Conservation (phyloP, 2,888 invertebrate genomes). For the Pogonocherus hispidulus region DNA sequence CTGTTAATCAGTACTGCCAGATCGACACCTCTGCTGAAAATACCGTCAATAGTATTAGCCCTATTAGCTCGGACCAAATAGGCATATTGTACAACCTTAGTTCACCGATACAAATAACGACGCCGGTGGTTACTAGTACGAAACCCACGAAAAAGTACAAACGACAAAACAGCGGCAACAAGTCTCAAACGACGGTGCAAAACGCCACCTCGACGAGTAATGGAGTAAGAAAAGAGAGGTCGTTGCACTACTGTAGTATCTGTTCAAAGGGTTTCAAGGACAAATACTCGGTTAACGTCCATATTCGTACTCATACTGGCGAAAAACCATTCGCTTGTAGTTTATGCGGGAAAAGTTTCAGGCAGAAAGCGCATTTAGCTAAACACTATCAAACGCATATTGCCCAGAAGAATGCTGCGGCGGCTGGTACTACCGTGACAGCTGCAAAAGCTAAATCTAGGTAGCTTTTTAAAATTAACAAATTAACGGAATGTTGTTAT, state of each 20-base stretch:
- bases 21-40: constrained; percentile 70
- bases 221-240: constrained; percentile 86
- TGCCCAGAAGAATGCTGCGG: constrained; percentile 83
- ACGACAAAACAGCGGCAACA: constrained; percentile 69
- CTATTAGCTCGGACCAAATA: constrained; percentile 64
- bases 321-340: constrained; percentile 98
- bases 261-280: constrained; percentile 95
- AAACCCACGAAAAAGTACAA: constrained; percentile 82
- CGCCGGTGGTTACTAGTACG: constrained; percentile 75
- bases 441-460: constrained; percentile 65
- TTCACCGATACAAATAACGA: constrained; percentile 68
- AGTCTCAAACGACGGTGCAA: constrained; percentile 62
- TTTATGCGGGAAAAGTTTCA: constrained; percentile 92
- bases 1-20: constrained; percentile 79
- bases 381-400: constrained; percentile 95
- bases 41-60: constrained; percentile 70
- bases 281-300: constrained; percentile 98
- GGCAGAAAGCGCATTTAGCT: constrained; percentile 92
- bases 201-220: constrained; percentile 76
- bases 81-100: constrained; percentile 63
- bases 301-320: constrained; percentile 97
- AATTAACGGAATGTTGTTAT: constrained; percentile 39
- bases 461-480: constrained; percentile 59
- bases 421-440: constrained; percentile 72
- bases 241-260: constrained; percentile 92